These are phyloP conservation scores for Oryzias dopingdopingensis DNA, from an alignment of 2,797 vertebrate species.

Conservation along the genomic window DNA sequence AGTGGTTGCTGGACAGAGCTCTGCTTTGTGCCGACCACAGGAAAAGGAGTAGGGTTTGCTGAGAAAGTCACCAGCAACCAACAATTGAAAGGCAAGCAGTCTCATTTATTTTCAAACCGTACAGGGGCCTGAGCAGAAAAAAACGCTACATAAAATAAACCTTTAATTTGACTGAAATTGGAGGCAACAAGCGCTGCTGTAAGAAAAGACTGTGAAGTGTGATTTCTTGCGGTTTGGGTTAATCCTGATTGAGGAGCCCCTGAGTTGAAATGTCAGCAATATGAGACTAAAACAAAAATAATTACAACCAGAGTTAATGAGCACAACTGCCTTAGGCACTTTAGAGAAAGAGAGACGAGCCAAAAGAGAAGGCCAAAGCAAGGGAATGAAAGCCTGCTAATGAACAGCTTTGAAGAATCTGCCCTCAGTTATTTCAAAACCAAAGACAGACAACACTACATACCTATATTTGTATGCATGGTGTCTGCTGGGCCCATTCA, in stretches of 20 bases:
- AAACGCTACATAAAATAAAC: conserved; percentile 77
- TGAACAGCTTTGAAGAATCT: conserved; percentile 24
- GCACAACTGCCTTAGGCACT: conserved; percentile 62
- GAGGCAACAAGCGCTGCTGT: conserved; percentile 75
- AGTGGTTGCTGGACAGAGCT: conserved; percentile 40
- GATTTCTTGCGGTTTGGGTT: conserved; percentile 76
- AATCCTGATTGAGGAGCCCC: conserved; percentile 79
- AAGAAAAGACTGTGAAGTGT: conserved; percentile 71
- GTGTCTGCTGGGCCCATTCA: conserved; percentile 9
- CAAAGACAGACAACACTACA: conserved; percentile 31
- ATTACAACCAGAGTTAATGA: conserved; percentile 76
- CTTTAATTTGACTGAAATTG: conserved; percentile 79
- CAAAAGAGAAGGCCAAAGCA: conserved; percentile 2
- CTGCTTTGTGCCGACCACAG: conserved; percentile 49
- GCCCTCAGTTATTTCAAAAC: conserved; percentile 38
- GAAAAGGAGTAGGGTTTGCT: conserved; percentile 28
- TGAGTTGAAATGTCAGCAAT: conserved; percentile 80
- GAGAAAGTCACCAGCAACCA: conserved; percentile 52
- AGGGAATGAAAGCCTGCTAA: conserved; percentile 14
- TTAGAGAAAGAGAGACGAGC: conserved; percentile 17
- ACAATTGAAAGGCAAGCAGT: conserved; percentile 64
- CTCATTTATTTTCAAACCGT: conserved; percentile 72
- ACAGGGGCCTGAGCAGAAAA: conserved; percentile 54
- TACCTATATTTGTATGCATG: conserved; percentile 46
- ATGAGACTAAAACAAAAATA: conserved; percentile 81